These are phyloP conservation scores for Petrolisthes cinctipes DNA, from an alignment of 2,888 invertebrate species.

Conservation along the genomic window DNA sequence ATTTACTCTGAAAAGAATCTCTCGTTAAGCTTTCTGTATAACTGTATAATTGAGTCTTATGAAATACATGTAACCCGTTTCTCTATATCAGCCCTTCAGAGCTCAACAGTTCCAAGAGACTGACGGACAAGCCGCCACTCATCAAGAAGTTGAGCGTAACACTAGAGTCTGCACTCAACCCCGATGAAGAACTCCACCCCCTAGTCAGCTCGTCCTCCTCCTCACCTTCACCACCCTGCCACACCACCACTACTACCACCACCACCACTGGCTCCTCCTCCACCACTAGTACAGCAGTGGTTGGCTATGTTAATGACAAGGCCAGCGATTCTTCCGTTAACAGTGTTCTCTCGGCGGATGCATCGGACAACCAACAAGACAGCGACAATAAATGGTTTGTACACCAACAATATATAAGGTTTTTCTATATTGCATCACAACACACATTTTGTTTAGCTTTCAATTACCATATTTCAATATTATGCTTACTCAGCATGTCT, in stretches of 20 bases:
- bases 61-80: too few species aligned
- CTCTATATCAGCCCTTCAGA: slow-evolving; percentile 56
- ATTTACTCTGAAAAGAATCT: not conserved
- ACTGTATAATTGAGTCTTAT: not conserved
- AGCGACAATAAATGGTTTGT: slow-evolving; percentile 50
- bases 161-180: slow-evolving; percentile 50
- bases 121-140: slow-evolving; percentile 63
- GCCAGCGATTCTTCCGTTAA: slow-evolving; percentile 34
- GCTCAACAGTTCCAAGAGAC: slow-evolving; percentile 60
- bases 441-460: too few species aligned
- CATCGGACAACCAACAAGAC: slow-evolving; percentile 35
- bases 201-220: slow-evolving; percentile 54
- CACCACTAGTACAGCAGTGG: slow-evolving; percentile 47
- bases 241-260: slow-evolving; percentile 35
- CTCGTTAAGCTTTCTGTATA: not conserved
- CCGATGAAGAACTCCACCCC: slow-evolving; percentile 59
- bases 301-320: slow-evolving; percentile 62
- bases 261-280: slow-evolving; percentile 50
- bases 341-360: slow-evolving; percentile 40
- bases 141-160: slow-evolving; percentile 63
- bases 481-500: too few species aligned
- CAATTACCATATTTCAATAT: too few species aligned
- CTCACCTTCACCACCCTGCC: slow-evolving; percentile 31
- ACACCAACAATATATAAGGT: not conserved
- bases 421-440: too few species aligned